These are phyloP conservation scores for Trichonephila clavata DNA, from an alignment of 1,140 invertebrate species.

Conservation along the genomic window DNA sequence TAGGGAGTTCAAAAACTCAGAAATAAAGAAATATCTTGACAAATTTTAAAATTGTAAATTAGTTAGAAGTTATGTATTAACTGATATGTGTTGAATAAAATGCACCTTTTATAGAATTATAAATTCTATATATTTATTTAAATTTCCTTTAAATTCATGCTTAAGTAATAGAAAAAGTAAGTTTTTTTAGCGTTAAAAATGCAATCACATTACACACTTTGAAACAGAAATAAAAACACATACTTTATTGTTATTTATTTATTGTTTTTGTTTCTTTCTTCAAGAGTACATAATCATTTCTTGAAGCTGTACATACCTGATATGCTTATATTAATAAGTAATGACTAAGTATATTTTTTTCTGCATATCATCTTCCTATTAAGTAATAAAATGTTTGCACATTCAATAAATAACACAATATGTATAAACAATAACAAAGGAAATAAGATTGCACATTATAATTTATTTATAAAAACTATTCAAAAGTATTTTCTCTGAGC, in stretches of 20 bases:
- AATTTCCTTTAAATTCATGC: too few species aligned
- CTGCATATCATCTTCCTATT: not conserved
- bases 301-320: constrained; percentile 11
- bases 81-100: too few species aligned
- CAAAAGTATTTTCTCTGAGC: not conserved
- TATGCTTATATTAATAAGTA: not conserved
- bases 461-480: not conserved
- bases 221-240: not conserved
- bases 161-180: too few species aligned
- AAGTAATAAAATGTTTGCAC: not conserved
- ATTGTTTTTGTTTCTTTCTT: constrained; percentile 40
- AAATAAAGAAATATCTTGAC: too few species aligned
- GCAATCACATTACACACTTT: too few species aligned
- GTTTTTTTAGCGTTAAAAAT: too few species aligned
- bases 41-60: too few species aligned
- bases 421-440: not conserved
- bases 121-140: too few species aligned
- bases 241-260: constrained; percentile 36
- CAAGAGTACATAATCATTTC: constrained; percentile 7
- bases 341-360: not conserved
- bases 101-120: too few species aligned
- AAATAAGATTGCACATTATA: not conserved
- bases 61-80: too few species aligned
- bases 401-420: not conserved
- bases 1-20: too few species aligned